Evolutionary conservation across 92 coral and sea anemone species (phyloP), one percentile per base, ranked within the genome.

Genomic region (Isaurus tuberculatus): DNA sequence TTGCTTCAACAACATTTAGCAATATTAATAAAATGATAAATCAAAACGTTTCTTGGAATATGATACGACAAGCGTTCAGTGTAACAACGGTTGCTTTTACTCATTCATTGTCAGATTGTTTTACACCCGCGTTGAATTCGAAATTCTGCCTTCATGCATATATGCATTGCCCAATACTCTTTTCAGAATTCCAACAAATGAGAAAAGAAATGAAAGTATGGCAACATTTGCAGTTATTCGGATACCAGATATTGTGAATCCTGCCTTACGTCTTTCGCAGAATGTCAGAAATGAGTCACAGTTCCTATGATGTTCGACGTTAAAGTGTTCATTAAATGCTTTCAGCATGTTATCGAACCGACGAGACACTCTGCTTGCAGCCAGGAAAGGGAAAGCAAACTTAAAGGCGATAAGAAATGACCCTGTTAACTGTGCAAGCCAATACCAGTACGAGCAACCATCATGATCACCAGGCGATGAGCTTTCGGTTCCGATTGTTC

Each of bases 291-390:
- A 88, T 22, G 85, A 89, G 53, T 81, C 91, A 26, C 84, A 70
- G 44, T 85, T 89, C 16, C 84, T 74, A n/a, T 46, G 69, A 3
- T 79, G 60, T 20, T 60, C 83, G 17, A 86, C 90, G 42, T 48
- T 33, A 67, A 84, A 85, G 23, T 60, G 67, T 25, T 84, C 57
- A 75, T 88, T 85, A 29, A 91, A 49, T 16, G 31, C 57, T 31
- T 81, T 63, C 42, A 85, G 83, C 92, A 91, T 85, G 19, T 43
- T 64, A 27, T 88, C 92, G 71, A 80, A 91, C 27, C 85, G 79
- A 14, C 72, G 72, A 34, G 94, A 88, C 23, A 85, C 91, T 65
- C 83, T 67, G 69, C 94, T 88, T 30, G 94, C 94, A 4, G 89
- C 83, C 20, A 81, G 65, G 60, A 91, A 72, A 8, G 94, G 91